Base-by-base conservation (phyloP, 2,888 invertebrate species). In the Metellina segmentata region DNA sequence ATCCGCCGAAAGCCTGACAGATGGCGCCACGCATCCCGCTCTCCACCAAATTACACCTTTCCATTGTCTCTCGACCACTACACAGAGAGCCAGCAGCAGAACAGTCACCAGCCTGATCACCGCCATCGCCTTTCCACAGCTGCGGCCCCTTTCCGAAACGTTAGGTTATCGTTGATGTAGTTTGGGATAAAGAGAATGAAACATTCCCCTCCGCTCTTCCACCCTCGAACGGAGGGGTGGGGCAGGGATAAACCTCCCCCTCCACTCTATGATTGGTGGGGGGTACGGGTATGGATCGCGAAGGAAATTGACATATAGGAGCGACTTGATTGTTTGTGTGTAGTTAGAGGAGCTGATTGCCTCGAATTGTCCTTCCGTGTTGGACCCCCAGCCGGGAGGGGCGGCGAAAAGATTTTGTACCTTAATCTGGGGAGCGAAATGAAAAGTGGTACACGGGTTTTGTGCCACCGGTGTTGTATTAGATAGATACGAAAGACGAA, bases 221-320 rank as follows among this genome's bases (percentile, higher is more conserved):
- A 6, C 77, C 48, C 77, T 51, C 74, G n/a, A 81, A 81, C 16
- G n/a, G 49, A 69, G 20, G 74, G 53, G 81, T 75, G 69, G 51
- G 34, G 16, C 19, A 61, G 53, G 7, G n/a, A 49, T 49, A 16
- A 74, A 61, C 69, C 34, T 61, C 61, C 61, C 61, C 9, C n/a
- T 74, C 19, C 52, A 53, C 88, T 49, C 89, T 75, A 89, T 85
- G 89, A 89, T 89, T 89, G 89, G 89, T 82, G 89, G 82, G 34
- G 83, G 74, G 79, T 72, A 69, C 81, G 77, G 49, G 34, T 34
- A 34, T 34, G 34, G 34, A 34, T 34, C 34, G 34, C 34, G 82
- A 48, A 81, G 85, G 90, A 90, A 90, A 90, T 90, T 85, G 90
- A 90, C 90, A 81, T 86, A 90, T 81, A 81, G 90, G 75, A n/a